A percentile compares a stretch with the other conserved stretches of the same genome.
These are phyloP conservation scores for Cephalopterus ornatus DNA, from an alignment of 2,113 vertebrate genomes.

Conservation along the genomic window DNA sequence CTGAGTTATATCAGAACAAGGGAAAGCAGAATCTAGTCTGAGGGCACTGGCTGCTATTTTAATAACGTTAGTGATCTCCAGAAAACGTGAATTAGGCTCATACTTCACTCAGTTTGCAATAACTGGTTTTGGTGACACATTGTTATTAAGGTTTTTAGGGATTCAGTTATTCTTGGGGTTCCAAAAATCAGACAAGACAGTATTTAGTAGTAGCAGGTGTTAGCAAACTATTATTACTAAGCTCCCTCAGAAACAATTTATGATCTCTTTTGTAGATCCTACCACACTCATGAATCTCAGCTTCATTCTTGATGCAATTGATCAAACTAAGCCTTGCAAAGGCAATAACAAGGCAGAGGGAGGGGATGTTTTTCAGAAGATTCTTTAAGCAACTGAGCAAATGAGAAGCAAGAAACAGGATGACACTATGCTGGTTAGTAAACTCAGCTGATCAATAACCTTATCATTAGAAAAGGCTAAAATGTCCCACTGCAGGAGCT, in stretches of 20 bases:
- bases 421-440: neutral
- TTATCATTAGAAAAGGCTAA: conserved; percentile 28
- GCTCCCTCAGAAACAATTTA: conserved; percentile 22
- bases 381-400: conserved; percentile 37
- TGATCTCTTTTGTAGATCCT: conserved; percentile 3
- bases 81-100: neutral
- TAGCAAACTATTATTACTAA: neutral
- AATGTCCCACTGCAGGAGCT: neutral
- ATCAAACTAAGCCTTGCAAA: conserved; percentile 60
- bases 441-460: conserved; percentile 36
- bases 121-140: neutral
- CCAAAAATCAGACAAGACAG: neutral
- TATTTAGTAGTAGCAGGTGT: neutral
- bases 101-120: neutral
- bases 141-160: neutral
- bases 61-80: neutral
- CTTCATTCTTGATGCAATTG: conserved; percentile 18
- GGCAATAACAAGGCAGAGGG: conserved; percentile 26
- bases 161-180: neutral
- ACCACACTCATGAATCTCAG: neutral
- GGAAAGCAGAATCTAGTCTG: neutral
- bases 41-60: neutral
- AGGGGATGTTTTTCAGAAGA: neutral
- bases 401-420: conserved; percentile 33
- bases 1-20: neutral